Evolutionary conservation across 2,888 invertebrate species (phyloP), one percentile per base, ranked within the genome.

Genomic region (Aradus depressus): DNA sequence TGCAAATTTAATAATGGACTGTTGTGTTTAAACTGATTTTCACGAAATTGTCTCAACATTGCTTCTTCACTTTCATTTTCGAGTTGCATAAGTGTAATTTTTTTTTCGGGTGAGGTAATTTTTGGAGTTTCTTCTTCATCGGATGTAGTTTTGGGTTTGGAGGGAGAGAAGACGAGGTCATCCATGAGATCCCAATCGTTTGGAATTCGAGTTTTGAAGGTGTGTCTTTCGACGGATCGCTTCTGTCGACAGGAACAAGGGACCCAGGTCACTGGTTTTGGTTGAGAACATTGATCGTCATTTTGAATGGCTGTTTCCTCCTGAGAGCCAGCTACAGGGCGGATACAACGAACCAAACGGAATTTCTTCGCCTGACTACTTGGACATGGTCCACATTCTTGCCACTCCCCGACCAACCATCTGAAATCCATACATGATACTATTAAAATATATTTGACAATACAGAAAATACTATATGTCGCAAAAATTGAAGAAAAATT

Each of bases 331-430:
- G 37, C 43, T 12, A 6, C 14, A 8, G 50, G 50, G n/a, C 21
- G 42, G 5, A 43, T 19, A 16, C 50, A 50, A 3, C 22, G 23
- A 10, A 50, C 43, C 10, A 35, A 18, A 3, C 50, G 50, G 23
- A 50, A 50, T 3, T 38, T 32, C 23, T 34, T 50, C 1, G 50
- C 50, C 22, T 50, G 21, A 10, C 19, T 26, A 43, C 37, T 42
- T 16, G 50, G 50, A 16, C 50, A 50, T 10, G 50, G 50, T 14
- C 50, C 50, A 25, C 50, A 50, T 38, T 50, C 50, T 19, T 50
- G 34, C 50, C 50, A 50, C 28, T 50, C 50, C 10, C 50, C 50
- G 5, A 43, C 25, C 3, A 43, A 12, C 50, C 50, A 50, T n/a
- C 50, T 50, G 31, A 43, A 35, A 43, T 12, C 8, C 26, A 31